A percentile compares a stretch with the other conserved stretches of the same genome.
Conservation (phyloP, 2,113 vertebrate species). For the Tupaia chinensis region DNA sequence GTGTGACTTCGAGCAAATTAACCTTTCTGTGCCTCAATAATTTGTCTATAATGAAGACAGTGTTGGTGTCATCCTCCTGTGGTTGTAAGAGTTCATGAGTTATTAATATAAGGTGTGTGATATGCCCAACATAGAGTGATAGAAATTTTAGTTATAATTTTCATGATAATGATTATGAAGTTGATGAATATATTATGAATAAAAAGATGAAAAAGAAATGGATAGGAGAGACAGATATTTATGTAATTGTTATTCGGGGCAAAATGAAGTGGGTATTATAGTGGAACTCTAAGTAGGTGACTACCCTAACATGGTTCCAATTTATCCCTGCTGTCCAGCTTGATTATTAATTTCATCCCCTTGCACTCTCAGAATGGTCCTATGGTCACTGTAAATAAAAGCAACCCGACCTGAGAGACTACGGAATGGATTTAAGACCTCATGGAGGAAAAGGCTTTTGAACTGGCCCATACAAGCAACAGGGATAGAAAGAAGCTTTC, state of each 20-base stretch:
- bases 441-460: not conserved
- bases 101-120: not conserved
- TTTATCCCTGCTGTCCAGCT: not conserved
- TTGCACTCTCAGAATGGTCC: not conserved
- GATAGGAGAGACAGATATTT: not conserved
- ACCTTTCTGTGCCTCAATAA: not conserved
- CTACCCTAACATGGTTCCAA: not conserved
- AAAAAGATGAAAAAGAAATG: not conserved
- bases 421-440: not conserved
- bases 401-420: not conserved
- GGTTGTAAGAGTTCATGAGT: not conserved
- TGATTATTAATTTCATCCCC: not conserved
- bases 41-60: not conserved
- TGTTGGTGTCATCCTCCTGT: not conserved
- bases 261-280: not conserved
- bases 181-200: not conserved
- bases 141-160: not conserved
- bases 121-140: not conserved
- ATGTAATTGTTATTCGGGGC: not conserved
- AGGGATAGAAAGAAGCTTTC: not conserved
- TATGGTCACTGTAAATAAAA: not conserved
- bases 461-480: not conserved
- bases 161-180: not conserved
- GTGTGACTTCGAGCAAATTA: not conserved
- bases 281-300: not conserved